phyloP scores from a whole-genome alignment of 2,888 invertebrate species.

The Acanthococcus lagerstroemiae region DNA sequence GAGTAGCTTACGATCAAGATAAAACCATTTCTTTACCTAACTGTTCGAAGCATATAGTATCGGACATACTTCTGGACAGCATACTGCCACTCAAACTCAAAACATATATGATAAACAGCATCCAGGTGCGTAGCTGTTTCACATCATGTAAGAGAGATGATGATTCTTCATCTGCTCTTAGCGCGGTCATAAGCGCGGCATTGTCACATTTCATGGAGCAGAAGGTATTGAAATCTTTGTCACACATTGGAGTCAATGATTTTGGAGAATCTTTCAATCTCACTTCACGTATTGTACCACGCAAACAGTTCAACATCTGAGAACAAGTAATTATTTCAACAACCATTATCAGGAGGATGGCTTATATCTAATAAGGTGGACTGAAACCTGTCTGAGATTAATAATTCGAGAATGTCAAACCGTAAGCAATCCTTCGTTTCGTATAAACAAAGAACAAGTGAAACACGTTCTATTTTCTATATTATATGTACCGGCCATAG shows the following conservation, averaged over 20 bases:
- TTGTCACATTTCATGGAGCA: slow-evolving; percentile 9
- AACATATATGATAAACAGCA: slow-evolving; percentile 8
- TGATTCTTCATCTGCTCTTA: background rate
- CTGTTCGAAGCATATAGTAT: slow-evolving; percentile 30
- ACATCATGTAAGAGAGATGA: slow-evolving; percentile 3
- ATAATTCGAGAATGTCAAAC: too few relatives aligned
- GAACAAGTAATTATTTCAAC: too few relatives aligned
- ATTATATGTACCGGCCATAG: too few relatives aligned
- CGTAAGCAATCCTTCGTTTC: too few relatives aligned
- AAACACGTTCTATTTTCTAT: too few relatives aligned
- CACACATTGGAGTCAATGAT: background rate
- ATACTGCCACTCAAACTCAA: slow-evolving; percentile 11
- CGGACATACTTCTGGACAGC: slow-evolving; percentile 13
- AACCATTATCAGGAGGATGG: too few relatives aligned
- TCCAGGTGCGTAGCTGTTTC: slow-evolving; percentile 1
- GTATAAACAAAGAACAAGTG: too few relatives aligned
- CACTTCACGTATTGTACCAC: background rate
- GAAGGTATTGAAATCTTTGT: background rate
- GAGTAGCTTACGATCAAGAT: background rate
- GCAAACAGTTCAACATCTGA: background rate
- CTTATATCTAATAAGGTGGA: too few relatives aligned
- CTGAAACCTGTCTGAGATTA: too few relatives aligned
- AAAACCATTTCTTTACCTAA: slow-evolving; percentile 20
- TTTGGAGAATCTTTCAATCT: background rate
- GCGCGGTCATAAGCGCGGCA: background rate